A percentile compares a stretch with the other conserved stretches of the same genome.
phyloP scores from a whole-genome alignment of 2,888 invertebrate species.

The Tupiocoris notatus region DNA sequence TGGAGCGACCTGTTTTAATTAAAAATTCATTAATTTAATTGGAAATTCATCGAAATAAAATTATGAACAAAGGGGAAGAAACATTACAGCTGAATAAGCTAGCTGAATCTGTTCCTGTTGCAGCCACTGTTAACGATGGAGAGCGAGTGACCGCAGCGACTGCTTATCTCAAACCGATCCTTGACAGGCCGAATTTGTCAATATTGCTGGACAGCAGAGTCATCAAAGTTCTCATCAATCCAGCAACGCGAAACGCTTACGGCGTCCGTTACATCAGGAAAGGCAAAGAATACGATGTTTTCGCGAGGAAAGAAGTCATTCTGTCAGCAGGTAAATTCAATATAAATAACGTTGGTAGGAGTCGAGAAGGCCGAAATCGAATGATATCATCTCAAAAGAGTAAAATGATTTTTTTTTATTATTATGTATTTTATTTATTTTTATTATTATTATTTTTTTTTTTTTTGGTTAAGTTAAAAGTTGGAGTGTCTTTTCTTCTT shows the following conservation, averaged over 20 bases:
- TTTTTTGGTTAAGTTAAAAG: neutral
- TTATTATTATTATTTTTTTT: neutral
- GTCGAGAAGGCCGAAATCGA: no score
- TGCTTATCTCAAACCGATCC: slow-evolving; percentile 61
- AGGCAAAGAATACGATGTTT: slow-evolving; percentile 55
- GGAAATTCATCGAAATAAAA: neutral
- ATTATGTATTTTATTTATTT: neutral
- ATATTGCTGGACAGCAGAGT: slow-evolving; percentile 60
- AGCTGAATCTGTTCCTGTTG: no score
- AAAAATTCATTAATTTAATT: no score
- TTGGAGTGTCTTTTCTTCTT: no score
- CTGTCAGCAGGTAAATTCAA: slow-evolving; percentile 60
- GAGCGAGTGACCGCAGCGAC: slow-evolving; percentile 60
- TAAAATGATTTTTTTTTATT: neutral
- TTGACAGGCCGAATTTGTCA: slow-evolving; percentile 60
- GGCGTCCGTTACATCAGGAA: slow-evolving; percentile 60
- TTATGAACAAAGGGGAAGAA: no score
- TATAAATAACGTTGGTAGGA: neutral
- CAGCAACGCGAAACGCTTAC: slow-evolving; percentile 56
- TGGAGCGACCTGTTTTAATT: no score
- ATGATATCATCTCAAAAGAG: no score
- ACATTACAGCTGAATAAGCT: no score
- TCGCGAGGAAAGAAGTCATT: slow-evolving; percentile 67
- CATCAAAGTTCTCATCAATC: slow-evolving; percentile 60
- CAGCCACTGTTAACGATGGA: no score